These are phyloP conservation scores for Pantherophis guttatus DNA, from an alignment of 2,113 vertebrate species.

Conservation along the genomic window DNA sequence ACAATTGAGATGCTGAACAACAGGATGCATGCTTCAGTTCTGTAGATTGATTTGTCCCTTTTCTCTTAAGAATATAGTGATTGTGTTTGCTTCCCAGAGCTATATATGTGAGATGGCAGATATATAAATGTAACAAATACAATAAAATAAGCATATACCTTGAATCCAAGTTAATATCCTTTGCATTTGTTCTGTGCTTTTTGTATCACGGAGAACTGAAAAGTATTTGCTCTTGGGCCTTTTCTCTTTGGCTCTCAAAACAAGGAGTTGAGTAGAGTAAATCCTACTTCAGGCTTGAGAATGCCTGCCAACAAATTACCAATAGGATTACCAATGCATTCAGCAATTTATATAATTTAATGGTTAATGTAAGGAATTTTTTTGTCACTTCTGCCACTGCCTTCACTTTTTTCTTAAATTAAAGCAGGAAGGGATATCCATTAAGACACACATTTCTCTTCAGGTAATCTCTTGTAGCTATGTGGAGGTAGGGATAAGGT, in stretches of 20 bases:
- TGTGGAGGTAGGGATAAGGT: background rate
- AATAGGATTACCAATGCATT: background rate
- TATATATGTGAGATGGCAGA: background rate
- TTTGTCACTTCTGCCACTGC: background rate
- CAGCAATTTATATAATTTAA: background rate
- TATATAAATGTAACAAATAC: background rate
- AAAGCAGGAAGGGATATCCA: background rate
- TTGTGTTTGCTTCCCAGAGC: background rate
- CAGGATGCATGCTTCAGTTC: background rate
- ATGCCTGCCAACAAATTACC: background rate
- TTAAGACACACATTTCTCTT: background rate
- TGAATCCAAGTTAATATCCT: background rate
- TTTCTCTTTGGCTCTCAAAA: background rate
- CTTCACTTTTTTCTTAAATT: background rate
- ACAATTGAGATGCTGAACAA: background rate
- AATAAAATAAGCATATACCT: background rate
- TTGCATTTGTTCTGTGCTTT: background rate
- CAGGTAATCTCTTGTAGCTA: background rate
- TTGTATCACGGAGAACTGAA: background rate
- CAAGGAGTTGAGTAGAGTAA: background rate
- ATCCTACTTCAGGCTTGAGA: background rate
- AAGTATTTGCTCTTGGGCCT: background rate
- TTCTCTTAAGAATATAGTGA: background rate
- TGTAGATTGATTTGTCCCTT: background rate
- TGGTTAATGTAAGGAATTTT: background rate